Percentiles rank a stretch among this genome's conserved stretches.
These are phyloP conservation scores for Pachycephus smyrnensis DNA, from an alignment of 2,888 invertebrate genomes.

Conservation along the genomic window DNA sequence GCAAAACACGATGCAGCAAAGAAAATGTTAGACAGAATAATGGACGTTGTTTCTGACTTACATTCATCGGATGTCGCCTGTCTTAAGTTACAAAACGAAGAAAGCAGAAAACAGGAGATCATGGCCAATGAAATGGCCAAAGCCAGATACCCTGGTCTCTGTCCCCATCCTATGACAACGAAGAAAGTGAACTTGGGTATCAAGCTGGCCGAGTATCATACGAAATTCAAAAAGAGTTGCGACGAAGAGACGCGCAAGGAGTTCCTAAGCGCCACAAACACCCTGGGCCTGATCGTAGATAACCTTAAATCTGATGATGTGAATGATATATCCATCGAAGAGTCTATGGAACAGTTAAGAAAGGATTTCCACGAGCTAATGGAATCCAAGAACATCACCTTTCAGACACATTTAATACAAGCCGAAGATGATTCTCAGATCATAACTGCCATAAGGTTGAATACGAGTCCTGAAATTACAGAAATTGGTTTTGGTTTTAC, in stretches of 20 bases:
- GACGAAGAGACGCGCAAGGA: constrained; percentile 30
- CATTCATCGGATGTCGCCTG: background rate
- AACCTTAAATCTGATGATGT: background rate
- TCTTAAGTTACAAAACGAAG: background rate
- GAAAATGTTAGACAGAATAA: constrained; percentile 57
- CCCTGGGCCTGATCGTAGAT: background rate
- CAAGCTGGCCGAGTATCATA: constrained; percentile 51
- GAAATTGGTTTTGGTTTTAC: constrained; percentile 38
- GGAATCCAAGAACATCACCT: constrained; percentile 29
- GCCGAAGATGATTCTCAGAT: background rate
- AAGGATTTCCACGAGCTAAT: constrained; percentile 25
- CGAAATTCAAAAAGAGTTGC: constrained; percentile 36
- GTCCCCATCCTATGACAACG: constrained; percentile 22
- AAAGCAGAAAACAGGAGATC: constrained; percentile 15
- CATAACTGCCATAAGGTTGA: constrained; percentile 34
- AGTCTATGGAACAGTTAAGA: constrained; percentile 15
- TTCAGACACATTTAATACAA: constrained; percentile 8
- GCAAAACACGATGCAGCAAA: constrained; percentile 75
- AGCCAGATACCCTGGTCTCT: constrained; percentile 23
- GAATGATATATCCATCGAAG: background rate
- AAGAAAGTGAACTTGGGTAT: constrained; percentile 55
- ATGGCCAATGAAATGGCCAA: constrained; percentile 25
- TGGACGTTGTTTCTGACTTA: constrained; percentile 39
- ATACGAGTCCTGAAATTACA: constrained; percentile 42
- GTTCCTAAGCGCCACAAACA: constrained; percentile 30